Conservation (phyloP, 2,797 vertebrate species). For the Coendou prehensilis region DNA sequence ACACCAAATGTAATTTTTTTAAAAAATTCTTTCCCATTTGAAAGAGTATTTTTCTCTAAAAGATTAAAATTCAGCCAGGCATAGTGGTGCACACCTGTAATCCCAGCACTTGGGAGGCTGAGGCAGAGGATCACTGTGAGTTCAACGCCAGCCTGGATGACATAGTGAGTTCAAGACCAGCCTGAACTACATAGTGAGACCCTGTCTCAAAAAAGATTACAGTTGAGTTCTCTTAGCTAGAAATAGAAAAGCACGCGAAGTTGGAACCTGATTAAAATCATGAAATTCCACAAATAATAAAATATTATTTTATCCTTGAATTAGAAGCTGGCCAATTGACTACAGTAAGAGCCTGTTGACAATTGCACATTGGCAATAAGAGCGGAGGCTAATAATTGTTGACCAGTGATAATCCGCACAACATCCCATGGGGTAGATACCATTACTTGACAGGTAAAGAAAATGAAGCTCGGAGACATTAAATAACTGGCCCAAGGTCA, state of each 20-base stretch:
- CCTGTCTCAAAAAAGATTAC: not conserved
- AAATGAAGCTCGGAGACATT: constrained; percentile 8
- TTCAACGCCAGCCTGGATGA: not conserved
- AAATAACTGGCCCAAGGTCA: not conserved
- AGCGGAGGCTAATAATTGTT: not conserved
- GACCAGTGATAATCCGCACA: not conserved
- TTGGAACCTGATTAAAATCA: constrained; percentile 29
- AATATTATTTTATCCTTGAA: constrained; percentile 10
- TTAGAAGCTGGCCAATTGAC: not conserved
- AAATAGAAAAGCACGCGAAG: constrained; percentile 18
- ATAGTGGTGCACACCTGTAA: not conserved
- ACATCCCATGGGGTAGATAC: not conserved
- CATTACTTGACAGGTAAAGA: not conserved
- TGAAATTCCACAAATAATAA: not conserved
- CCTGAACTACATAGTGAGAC: not conserved
- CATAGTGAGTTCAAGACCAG: not conserved
- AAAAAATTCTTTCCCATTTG: not conserved
- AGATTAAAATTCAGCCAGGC: not conserved
- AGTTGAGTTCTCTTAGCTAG: constrained; percentile 20
- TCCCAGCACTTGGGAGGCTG: not conserved
- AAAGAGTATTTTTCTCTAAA: not conserved
- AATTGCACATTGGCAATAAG: not conserved
- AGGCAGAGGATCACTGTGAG: not conserved
- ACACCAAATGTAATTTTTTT: not conserved
- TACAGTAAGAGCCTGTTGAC: not conserved